Percentiles rank a stretch among this genome's conserved stretches.
Evolutionary conservation across 2,888 invertebrate species (phyloP).

Genomic region (Tiphia femorata): DNA sequence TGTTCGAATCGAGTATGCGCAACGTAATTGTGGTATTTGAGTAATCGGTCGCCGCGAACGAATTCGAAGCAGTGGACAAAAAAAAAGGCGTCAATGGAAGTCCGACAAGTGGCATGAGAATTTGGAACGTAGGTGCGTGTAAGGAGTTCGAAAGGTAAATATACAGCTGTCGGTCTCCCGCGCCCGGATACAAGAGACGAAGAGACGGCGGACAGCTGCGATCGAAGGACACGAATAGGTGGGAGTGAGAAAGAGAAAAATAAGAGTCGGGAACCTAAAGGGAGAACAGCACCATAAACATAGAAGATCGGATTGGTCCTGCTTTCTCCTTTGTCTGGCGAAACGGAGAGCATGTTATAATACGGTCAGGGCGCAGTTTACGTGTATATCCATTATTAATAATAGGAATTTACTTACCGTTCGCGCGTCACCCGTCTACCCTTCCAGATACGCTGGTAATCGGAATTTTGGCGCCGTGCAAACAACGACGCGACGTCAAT

Average conservation of each 20-base stretch:
- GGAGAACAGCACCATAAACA: constrained; percentile 52
- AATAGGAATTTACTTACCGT: background rate
- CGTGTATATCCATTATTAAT: constrained; percentile 12
- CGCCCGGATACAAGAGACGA: constrained; percentile 27
- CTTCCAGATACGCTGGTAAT: constrained; percentile 7
- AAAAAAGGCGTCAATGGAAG: too few species aligned
- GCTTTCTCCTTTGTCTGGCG: constrained; percentile 53
- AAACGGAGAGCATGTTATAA: constrained; percentile 42
- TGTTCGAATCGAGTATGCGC: too few species aligned
- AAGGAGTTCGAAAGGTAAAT: constrained; percentile 30
- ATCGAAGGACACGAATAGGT: constrained; percentile 45
- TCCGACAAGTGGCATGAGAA: too few species aligned
- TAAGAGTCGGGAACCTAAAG: constrained; percentile 18
- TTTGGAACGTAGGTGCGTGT: too few species aligned
- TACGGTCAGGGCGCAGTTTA: constrained; percentile 25
- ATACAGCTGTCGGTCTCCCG: constrained; percentile 24
- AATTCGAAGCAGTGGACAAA: too few species aligned
- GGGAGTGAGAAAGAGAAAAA: constrained; percentile 20
- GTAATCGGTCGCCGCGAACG: too few species aligned
- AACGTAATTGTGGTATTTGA: too few species aligned
- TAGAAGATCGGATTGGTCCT: constrained; percentile 39
- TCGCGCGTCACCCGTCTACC: background rate
- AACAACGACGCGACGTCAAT: constrained; percentile 36
- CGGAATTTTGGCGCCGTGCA: constrained; percentile 56
- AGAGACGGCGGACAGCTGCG: constrained; percentile 44